A percentile compares a stretch with the other conserved stretches of the same genome.
Evolutionary conservation across 2,888 invertebrate genomes (phyloP).

Genomic region (Drosophila fungiperda): DNA sequence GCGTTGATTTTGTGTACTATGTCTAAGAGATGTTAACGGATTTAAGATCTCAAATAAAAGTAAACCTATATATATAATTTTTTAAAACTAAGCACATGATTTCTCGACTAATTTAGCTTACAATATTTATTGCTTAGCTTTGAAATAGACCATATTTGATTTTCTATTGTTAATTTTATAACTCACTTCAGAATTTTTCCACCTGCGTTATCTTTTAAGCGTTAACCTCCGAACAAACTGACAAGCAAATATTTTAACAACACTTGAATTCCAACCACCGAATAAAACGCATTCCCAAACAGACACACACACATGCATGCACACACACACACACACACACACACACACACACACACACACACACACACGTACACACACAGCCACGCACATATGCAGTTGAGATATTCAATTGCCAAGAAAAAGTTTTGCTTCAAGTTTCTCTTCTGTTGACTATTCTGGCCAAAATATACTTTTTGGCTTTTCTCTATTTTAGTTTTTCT

Average conservation of each 20-base stretch:
- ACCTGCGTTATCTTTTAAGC: constrained; percentile 22
- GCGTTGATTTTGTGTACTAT: neutral
- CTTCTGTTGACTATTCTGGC: constrained; percentile 62
- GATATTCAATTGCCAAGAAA: constrained; percentile 76
- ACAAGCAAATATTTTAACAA: constrained; percentile 51
- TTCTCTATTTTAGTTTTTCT: constrained; percentile 11
- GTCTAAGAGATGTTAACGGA: neutral
- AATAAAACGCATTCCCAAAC: constrained; percentile 27
- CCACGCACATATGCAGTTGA: constrained; percentile 25
- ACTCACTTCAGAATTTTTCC: neutral
- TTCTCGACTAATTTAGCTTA: neutral
- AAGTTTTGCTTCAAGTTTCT: constrained; percentile 67
- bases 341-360: neutral
- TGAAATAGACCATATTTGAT: neutral
- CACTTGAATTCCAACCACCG: constrained; percentile 52
- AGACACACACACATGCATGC: constrained; percentile 10
- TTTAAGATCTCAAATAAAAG: neutral
- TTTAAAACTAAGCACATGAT: neutral
- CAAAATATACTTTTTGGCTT: constrained; percentile 31
- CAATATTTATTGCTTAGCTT: neutral
- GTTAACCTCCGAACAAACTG: constrained; percentile 40
- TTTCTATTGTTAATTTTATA: neutral
- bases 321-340: constrained; percentile 17
- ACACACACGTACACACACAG: neutral
- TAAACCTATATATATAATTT: neutral